Evolutionary conservation across 2,888 invertebrate genomes (phyloP).

Genomic region (Lycophotia porphyrea): DNA sequence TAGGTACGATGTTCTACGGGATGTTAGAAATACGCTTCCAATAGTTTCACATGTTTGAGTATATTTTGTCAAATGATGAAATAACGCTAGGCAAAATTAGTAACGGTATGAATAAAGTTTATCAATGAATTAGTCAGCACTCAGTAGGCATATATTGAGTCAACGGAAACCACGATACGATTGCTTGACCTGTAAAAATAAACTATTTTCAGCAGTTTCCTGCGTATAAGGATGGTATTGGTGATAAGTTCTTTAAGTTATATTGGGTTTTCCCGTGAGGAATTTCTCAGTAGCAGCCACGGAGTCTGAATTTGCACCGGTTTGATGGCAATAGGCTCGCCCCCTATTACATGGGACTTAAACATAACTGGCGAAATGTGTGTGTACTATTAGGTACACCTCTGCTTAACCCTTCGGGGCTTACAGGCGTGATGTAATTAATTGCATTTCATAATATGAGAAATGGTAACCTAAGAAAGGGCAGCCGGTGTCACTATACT

Average conservation of each 20-base stretch:
- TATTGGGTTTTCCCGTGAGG: no score
- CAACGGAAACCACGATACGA: not conserved
- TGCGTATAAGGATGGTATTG: not conserved
- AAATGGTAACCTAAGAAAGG: conserved; percentile 25
- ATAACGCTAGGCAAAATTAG: not conserved
- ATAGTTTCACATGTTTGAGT: not conserved
- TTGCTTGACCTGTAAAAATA: not conserved
- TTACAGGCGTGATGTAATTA: no score
- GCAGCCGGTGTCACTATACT: conserved; percentile 18
- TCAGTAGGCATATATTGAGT: not conserved
- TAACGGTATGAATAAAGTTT: not conserved
- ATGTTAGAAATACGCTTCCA: not conserved
- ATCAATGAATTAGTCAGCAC: not conserved
- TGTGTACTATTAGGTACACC: no score
- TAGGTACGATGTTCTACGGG: conserved; percentile 6
- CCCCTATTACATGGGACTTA: no score
- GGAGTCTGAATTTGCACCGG: no score
- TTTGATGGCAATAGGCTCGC: no score
- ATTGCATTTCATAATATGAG: not conserved
- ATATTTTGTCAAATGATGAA: not conserved
- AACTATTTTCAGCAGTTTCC: not conserved
- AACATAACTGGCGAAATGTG: no score
- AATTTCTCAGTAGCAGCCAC: no score
- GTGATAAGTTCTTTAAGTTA: not conserved
- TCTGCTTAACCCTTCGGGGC: no score